Percentiles rank a stretch among this genome's conserved stretches.
Evolutionary conservation across 2,888 invertebrate species (phyloP).

Genomic region (Heliothis peltigera): DNA sequence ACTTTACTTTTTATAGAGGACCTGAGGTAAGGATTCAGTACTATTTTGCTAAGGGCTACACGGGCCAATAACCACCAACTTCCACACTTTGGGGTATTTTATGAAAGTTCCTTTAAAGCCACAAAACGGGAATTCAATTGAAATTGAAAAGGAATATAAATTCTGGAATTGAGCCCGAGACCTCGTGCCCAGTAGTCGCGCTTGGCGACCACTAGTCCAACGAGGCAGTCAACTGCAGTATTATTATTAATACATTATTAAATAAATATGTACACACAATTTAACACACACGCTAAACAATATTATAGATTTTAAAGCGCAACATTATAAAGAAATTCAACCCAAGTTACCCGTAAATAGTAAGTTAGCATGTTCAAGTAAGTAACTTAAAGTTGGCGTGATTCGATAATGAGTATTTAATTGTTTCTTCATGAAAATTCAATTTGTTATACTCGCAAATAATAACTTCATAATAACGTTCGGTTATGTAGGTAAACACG

Average conservation of each 20-base stretch:
- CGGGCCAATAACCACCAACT: no score
- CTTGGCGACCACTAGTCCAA: no score
- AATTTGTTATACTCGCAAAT: slow-evolving; percentile 70
- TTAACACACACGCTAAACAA: slow-evolving; percentile 6
- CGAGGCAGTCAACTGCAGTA: no score
- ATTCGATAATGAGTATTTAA: slow-evolving; percentile 76
- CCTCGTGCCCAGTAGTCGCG: no score
- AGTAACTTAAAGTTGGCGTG: slow-evolving; percentile 72
- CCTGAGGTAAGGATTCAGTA: slow-evolving; percentile 90
- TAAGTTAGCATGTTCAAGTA: slow-evolving; percentile 64
- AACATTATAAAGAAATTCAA: slow-evolving; percentile 44
- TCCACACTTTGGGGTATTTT: no score
- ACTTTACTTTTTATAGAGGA: slow-evolving; percentile 94
- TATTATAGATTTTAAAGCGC: slow-evolving; percentile 27
- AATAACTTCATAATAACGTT: slow-evolving; percentile 69
- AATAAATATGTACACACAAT: neutral
- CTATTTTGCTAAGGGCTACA: no score
- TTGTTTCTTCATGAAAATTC: slow-evolving; percentile 77
- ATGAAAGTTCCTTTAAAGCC: no score
- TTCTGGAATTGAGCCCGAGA: no score
- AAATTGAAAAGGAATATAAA: no score
- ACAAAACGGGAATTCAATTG: no score
- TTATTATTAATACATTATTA: no score
- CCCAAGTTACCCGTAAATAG: slow-evolving; percentile 55
- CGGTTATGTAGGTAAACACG: slow-evolving; percentile 15